A percentile compares a stretch with the other conserved stretches of the same genome.
These are phyloP conservation scores for Climacteris rufus DNA, from an alignment of 2,113 vertebrate genomes.

Conservation along the genomic window DNA sequence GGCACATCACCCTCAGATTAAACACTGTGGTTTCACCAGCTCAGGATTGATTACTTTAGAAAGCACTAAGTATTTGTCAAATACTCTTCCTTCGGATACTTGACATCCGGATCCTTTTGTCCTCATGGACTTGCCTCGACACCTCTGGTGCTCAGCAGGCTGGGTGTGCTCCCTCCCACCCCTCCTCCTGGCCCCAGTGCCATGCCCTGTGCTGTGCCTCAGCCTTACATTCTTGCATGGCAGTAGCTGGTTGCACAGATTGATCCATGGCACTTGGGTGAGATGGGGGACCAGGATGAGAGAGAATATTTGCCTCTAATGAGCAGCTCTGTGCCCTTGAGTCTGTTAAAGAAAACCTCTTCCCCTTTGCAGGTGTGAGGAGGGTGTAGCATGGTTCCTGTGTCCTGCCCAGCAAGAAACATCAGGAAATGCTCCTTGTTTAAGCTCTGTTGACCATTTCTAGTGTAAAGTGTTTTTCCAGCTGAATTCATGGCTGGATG, in stretches of 20 bases:
- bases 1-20: not conserved
- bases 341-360: not conserved
- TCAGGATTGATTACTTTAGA: not conserved
- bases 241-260: not conserved
- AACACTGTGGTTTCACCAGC: conserved; percentile 24
- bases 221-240: not conserved
- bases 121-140: not conserved
- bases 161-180: not conserved
- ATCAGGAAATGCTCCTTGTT: not conserved
- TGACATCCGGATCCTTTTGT: not conserved
- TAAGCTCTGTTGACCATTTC: not conserved
- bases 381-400: not conserved
- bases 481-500: not conserved
- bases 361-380: not conserved
- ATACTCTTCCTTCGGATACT: not conserved
- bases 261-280: not conserved
- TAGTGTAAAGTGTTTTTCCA: not conserved
- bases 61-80: not conserved
- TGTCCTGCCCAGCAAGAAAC: not conserved
- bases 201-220: not conserved
- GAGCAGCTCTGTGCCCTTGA: not conserved
- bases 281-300: not conserved
- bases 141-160: not conserved
- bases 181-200: not conserved
- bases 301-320: not conserved